Evolutionary conservation across 2,888 invertebrate species (phyloP), one percentile per base, ranked within the genome.

Genomic region (Chrysina gloriosa): DNA sequence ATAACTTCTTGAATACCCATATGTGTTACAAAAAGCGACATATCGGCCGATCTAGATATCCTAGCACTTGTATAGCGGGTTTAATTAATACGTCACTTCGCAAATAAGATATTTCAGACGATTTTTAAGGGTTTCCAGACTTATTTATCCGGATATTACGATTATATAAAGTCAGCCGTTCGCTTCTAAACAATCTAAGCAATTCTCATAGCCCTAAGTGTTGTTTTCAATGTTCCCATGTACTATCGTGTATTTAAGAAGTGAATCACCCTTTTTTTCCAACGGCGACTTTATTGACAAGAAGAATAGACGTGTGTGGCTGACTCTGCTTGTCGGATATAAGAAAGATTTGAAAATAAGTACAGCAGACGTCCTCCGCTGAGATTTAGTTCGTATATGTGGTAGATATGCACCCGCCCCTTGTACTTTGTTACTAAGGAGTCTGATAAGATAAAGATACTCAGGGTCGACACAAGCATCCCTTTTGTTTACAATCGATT

Each of bases 11-110:
- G 36, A 56, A 47, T 45, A 56, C 68, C 74, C 74, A 74, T 72
- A 74, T 74, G 73, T 69, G 68, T 67, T 47, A 72, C 66, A 74
- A 74, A 74, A 74, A 70, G 42, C 65, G 52, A 69, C 61, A 74
- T 72, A 72, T 67, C 63, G 36, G 63, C 39, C 65, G 71, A 72
- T 71, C 68, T 70, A 63, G 64, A 70, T 68, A 64, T 50, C 61
- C 61, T 58, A 69, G 34, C 68, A 31, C 50, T 61, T 54, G 52
- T 47, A 58, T 69, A 61, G 65, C 65, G 64, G 65, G 48, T 48
- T 23, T 56, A 68, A 65, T 68, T 69, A 67, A 70, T 71, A 64
- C 36, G 67, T 68, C 68, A 70, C 58, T 23, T 11, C 31, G 63
- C 66, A 74, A 74, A 72, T 72, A 47, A 67, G 31, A 54, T 48